phyloP scores from a whole-genome alignment of 2,113 vertebrate genomes.

The Ailuropoda melanoleuca region DNA sequence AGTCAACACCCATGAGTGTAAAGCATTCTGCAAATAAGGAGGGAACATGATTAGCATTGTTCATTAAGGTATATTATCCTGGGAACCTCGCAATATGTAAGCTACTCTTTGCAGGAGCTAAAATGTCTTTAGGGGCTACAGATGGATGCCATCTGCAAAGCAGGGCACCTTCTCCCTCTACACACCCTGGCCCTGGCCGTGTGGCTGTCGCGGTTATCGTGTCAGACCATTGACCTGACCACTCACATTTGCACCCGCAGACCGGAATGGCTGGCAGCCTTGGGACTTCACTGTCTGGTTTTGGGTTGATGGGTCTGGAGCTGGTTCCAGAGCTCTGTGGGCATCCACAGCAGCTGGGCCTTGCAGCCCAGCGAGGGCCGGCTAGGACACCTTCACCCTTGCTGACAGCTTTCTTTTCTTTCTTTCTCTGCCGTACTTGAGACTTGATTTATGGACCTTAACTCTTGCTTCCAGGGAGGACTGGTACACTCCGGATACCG shows the following conservation, averaged over 20 bases:
- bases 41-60: not conserved
- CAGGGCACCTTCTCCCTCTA: not conserved
- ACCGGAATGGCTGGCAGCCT: not conserved
- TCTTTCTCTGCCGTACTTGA: not conserved
- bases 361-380: not conserved
- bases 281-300: not conserved
- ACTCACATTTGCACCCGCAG: not conserved
- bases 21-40: conserved; percentile 62
- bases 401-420: not conserved
- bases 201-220: not conserved
- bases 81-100: not conserved
- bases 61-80: conserved; percentile 40
- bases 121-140: not conserved
- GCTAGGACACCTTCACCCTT: not conserved
- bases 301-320: not conserved
- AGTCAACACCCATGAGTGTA: conserved; percentile 33
- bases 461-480: conserved; percentile 50
- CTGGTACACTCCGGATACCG: not conserved
- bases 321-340: conserved; percentile 26
- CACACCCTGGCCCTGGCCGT: not conserved
- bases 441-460: conserved; percentile 47
- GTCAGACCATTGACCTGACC: not conserved
- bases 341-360: not conserved
- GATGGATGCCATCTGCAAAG: not conserved
- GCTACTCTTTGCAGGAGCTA: not conserved